These are phyloP conservation scores for Ariolimax columbianus DNA, from an alignment of 2,888 invertebrate species.

Conservation along the genomic window DNA sequence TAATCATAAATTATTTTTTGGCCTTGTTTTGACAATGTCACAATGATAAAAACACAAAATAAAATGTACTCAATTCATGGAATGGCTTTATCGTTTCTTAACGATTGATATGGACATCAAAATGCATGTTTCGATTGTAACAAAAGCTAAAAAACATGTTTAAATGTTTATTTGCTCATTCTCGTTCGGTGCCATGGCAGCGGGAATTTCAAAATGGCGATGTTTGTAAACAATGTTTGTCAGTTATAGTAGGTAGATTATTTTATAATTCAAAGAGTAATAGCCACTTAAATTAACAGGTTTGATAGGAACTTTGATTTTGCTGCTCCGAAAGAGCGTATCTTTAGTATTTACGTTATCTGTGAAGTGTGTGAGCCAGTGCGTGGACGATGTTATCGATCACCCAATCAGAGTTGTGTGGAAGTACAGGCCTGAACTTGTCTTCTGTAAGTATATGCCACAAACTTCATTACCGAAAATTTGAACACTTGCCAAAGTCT, in stretches of 20 bases:
- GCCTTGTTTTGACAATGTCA: too few relatives aligned
- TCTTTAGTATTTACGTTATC: not conserved
- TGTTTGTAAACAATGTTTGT: slow-evolving; percentile 46
- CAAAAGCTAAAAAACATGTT: not conserved
- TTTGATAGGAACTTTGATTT: not conserved
- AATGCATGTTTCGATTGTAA: too few relatives aligned
- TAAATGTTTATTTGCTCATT: not conserved
- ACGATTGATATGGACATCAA: too few relatives aligned
- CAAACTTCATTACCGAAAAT: slow-evolving; percentile 13
- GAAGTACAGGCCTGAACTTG: slow-evolving; percentile 26
- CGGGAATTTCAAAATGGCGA: slow-evolving; percentile 51
- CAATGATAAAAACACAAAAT: too few relatives aligned
- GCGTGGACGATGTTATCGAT: not conserved
- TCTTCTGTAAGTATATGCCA: not conserved
- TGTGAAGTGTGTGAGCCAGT: too few relatives aligned
- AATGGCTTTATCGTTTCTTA: too few relatives aligned
- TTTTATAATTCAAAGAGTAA: not conserved
- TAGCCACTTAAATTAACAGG: not conserved
- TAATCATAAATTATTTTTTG: too few relatives aligned
- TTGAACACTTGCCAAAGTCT: slow-evolving; percentile 26
- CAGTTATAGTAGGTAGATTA: not conserved
- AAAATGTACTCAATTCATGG: too few relatives aligned
- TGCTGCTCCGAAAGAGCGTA: not conserved
- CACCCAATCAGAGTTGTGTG: slow-evolving; percentile 17
- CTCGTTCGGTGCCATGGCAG: slow-evolving; percentile 47